Evolutionary conservation across 1,140 invertebrate species (phyloP).

Genomic region (Eciton burchellii): DNA sequence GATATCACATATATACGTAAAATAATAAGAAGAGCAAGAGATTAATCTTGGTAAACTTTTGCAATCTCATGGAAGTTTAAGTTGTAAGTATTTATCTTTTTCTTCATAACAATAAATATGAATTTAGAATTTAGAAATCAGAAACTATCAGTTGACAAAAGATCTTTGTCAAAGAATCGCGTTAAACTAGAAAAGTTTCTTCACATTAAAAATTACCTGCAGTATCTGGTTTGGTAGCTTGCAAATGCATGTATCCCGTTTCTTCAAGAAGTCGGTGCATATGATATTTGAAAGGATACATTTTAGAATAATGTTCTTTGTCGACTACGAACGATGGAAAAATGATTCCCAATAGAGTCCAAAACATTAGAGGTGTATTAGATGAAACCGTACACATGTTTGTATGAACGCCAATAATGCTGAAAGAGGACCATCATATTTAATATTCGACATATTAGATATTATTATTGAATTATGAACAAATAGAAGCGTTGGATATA

Average conservation of each 20-base stretch:
- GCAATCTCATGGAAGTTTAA: no score
- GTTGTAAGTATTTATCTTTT: no score
- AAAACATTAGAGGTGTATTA: constrained; percentile 79
- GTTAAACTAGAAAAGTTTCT: no score
- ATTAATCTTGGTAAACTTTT: no score
- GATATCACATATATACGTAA: no score
- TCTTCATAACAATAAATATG: no score
- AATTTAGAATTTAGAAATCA: no score
- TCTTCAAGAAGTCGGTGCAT: constrained; percentile 88
- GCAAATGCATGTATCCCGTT: constrained; percentile 93
- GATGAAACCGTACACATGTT: constrained; percentile 86
- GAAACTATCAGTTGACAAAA: no score
- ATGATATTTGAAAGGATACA: constrained; percentile 87
- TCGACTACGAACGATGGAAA: constrained; percentile 87
- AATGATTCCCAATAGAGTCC: constrained; percentile 86
- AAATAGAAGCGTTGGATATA: not conserved
- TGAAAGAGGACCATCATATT: constrained; percentile 77
- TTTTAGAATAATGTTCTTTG: constrained; percentile 85
- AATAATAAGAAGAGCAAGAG: no score
- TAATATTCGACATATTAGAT: not conserved
- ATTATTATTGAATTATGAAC: not conserved
- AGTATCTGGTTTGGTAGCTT: constrained; percentile 96
- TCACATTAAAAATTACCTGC: constrained; percentile 87
- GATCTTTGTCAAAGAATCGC: no score
- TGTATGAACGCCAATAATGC: constrained; percentile 87